Conservation (phyloP, 2,797 vertebrate species). For the Enteromius argenteus region DNA sequence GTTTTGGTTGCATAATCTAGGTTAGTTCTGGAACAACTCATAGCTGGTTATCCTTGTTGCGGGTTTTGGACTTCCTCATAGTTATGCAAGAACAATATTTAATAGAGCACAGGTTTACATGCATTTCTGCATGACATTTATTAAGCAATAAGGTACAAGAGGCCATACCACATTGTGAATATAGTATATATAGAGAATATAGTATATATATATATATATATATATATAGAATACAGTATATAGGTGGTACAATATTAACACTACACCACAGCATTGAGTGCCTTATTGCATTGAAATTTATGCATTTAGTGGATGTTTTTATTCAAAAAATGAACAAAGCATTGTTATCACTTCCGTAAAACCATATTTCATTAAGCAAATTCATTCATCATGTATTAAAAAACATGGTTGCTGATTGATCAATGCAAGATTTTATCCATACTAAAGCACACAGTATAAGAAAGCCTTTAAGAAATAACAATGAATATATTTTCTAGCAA, state of each 20-base stretch:
- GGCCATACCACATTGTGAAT: background rate
- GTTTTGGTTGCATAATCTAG: constrained; percentile 53
- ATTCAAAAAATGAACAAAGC: background rate
- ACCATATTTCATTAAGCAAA: background rate
- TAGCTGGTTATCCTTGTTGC: constrained; percentile 34
- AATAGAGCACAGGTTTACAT: constrained; percentile 9
- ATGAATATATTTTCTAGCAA: background rate
- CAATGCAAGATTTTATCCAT: background rate
- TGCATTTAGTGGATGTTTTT: background rate
- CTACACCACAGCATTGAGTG: background rate
- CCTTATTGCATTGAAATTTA: background rate
- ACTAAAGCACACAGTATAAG: background rate
- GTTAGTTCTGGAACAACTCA: constrained; percentile 37
- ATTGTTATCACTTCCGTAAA: background rate
- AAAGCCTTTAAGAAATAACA: background rate
- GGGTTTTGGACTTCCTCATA: constrained; percentile 43
- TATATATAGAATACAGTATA: too few relatives aligned
- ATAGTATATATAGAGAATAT: background rate
- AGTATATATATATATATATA: too few relatives aligned
- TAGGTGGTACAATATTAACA: background rate
- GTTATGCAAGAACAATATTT: constrained; percentile 36
- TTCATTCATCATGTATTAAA: background rate
- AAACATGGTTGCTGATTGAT: background rate
- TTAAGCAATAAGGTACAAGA: background rate
- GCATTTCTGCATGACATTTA: background rate